A percentile compares a stretch with the other conserved stretches of the same genome.
These are phyloP conservation scores for Daubentonia madagascariensis DNA, from an alignment of 2,113 vertebrate genomes.

Conservation along the genomic window DNA sequence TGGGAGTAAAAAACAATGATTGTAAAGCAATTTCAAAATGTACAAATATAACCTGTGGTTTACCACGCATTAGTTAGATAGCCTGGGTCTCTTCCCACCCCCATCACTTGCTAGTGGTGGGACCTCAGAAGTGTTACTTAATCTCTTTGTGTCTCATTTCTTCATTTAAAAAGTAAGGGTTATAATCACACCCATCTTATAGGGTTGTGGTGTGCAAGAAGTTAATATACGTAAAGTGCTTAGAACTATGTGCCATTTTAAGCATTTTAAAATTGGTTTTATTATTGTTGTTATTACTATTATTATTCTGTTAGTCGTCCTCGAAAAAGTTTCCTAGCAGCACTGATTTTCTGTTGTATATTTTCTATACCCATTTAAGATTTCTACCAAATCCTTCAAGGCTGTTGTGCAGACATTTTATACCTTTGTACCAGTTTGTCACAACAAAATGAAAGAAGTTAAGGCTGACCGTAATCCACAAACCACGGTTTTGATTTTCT, in stretches of 20 bases:
- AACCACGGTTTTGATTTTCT: neutral
- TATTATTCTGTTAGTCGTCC: neutral
- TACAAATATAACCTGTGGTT: neutral
- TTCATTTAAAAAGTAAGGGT: neutral
- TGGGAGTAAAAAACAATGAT: neutral
- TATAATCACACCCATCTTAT: neutral
- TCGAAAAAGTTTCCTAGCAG: neutral
- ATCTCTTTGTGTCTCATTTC: neutral
- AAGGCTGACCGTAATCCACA: neutral
- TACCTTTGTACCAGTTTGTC: neutral
- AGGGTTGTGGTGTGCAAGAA: neutral
- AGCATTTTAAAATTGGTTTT: neutral
- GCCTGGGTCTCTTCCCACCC: neutral
- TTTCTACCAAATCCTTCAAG: neutral
- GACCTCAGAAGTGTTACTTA: neutral
- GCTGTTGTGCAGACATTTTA: neutral
- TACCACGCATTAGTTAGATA: neutral
- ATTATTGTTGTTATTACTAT: neutral
- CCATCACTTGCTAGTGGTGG: neutral
- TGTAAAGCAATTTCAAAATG: neutral
- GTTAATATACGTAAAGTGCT: neutral
- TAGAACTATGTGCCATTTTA: neutral
- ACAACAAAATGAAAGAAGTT: neutral
- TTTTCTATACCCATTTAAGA: neutral
- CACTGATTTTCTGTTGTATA: neutral